Evolutionary conservation across 2,113 vertebrate species (phyloP).

Genomic region (Alligator mississippiensis): DNA sequence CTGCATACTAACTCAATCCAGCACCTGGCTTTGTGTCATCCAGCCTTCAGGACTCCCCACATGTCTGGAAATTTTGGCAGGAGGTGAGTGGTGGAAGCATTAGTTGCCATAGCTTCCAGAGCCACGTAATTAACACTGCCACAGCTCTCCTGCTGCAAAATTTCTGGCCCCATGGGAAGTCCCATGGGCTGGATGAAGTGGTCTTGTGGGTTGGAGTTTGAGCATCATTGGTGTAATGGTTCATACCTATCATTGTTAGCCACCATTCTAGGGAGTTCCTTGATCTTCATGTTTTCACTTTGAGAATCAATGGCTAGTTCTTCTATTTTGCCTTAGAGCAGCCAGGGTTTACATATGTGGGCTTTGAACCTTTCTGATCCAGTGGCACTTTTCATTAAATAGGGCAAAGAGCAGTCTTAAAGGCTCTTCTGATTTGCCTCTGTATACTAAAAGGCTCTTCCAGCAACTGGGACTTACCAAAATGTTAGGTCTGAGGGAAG

Average conservation of each 20-base stretch:
- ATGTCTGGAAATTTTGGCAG: too few relatives aligned
- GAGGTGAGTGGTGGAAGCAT: too few relatives aligned
- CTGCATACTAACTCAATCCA: too few relatives aligned
- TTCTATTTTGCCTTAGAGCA: neutral
- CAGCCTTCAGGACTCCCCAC: too few relatives aligned
- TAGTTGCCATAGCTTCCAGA: too few relatives aligned
- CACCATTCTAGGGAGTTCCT: neutral
- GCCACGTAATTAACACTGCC: too few relatives aligned
- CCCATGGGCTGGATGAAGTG: too few relatives aligned
- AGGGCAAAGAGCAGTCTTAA: neutral
- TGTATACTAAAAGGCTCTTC: neutral
- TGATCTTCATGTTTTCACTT: neutral
- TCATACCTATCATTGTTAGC: neutral
- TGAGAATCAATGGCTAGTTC: neutral
- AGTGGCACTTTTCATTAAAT: neutral
- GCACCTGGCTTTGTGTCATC: too few relatives aligned
- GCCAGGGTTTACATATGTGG: neutral
- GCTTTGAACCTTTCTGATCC: neutral
- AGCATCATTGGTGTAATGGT: too few relatives aligned
- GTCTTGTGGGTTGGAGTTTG: too few relatives aligned
- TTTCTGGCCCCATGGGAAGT: too few relatives aligned
- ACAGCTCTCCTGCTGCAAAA: too few relatives aligned
- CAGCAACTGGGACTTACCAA: neutral
- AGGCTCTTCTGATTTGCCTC: neutral
- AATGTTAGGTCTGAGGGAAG: neutral